Conservation (phyloP, 2,888 invertebrate species). For the Aphodius sticticus region DNA sequence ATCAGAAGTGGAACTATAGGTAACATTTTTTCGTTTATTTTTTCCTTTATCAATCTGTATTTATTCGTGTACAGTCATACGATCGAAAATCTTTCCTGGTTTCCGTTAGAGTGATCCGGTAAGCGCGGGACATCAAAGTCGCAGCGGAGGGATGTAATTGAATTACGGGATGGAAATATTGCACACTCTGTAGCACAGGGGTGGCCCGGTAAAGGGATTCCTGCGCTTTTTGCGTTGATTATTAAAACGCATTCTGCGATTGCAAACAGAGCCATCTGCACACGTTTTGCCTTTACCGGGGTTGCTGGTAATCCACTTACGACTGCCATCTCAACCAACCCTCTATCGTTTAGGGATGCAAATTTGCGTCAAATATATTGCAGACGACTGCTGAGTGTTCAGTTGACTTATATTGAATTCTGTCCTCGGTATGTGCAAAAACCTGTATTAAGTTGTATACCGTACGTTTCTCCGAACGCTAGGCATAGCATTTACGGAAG, state of each 20-base stretch:
- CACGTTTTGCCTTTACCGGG: background rate
- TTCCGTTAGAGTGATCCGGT: background rate
- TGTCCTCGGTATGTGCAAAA: background rate
- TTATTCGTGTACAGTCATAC: too few relatives aligned
- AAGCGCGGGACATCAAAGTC: background rate
- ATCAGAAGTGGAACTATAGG: too few relatives aligned
- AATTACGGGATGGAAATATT: background rate
- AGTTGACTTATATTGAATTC: background rate
- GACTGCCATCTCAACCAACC: background rate
- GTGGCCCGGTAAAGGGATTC: background rate
- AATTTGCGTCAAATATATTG: background rate
- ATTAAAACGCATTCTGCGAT: constrained; percentile 4
- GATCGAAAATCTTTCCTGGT: background rate
- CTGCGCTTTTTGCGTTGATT: constrained; percentile 4
- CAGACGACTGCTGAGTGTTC: too few relatives aligned
- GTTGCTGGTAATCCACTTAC: background rate
- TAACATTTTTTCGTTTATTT: too few relatives aligned
- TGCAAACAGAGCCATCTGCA: background rate
- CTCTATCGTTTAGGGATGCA: background rate
- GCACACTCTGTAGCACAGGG: background rate
- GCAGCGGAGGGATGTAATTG: background rate
- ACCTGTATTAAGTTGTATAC: background rate
- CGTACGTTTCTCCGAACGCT: too few relatives aligned
- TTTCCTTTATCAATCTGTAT: too few relatives aligned
- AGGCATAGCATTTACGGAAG: too few relatives aligned